Evolutionary conservation across 2,113 vertebrate species (phyloP).

Genomic region (Ia io): DNA sequence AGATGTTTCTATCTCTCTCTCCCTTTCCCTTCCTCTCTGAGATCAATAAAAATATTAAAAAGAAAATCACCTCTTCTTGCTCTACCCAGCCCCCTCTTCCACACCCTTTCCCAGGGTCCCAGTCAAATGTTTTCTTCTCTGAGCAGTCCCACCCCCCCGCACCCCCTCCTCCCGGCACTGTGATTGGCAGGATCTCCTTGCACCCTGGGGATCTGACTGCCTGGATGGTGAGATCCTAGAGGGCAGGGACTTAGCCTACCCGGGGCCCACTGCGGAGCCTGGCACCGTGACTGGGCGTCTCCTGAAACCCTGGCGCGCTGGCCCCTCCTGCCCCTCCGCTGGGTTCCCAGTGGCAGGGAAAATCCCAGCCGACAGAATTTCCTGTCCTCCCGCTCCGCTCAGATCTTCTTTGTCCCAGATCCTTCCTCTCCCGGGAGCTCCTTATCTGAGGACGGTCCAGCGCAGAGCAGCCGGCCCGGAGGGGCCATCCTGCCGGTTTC

Average conservation of each 20-base stretch:
- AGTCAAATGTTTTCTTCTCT: background rate
- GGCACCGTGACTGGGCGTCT: background rate
- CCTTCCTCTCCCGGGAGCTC: constrained; percentile 53
- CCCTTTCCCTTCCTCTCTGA: no score
- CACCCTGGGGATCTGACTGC: background rate
- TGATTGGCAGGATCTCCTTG: background rate
- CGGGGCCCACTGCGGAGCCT: background rate
- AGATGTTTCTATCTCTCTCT: no score
- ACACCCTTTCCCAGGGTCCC: background rate
- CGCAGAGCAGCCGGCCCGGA: background rate
- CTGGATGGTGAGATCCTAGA: background rate
- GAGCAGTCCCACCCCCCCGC: background rate
- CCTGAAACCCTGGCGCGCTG: background rate
- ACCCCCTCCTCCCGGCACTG: background rate
- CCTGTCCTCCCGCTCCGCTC: background rate
- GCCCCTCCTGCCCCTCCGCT: background rate
- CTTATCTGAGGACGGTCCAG: constrained; percentile 27
- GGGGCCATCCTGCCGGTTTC: background rate
- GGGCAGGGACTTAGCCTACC: background rate
- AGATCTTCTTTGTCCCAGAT: constrained; percentile 32
- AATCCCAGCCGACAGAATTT: constrained; percentile 42
- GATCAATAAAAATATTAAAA: no score
- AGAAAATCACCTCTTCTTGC: background rate
- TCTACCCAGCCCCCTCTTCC: background rate
- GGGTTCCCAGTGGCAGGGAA: background rate